Conservation (phyloP, 92 coral and sea anemone species). For the Actinostola sp. region DNA sequence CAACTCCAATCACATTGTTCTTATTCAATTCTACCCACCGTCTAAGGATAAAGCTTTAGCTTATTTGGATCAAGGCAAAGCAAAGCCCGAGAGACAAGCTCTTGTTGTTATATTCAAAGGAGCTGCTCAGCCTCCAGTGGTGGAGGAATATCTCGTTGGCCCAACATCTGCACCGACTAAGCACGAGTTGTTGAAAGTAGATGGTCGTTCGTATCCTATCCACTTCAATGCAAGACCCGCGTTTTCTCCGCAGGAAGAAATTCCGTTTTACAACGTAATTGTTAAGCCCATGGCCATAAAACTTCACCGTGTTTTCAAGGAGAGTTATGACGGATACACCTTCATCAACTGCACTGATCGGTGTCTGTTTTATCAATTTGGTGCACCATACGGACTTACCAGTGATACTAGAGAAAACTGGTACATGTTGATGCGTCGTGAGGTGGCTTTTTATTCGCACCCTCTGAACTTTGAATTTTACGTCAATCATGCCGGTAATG, state of each 20-base stretch:
- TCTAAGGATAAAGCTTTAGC: constrained; percentile 32
- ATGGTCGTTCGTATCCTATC: constrained; percentile 43
- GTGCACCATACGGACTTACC: constrained; percentile 56
- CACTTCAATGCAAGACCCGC: constrained; percentile 53
- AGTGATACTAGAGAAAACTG: constrained; percentile 50
- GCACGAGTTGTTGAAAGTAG: constrained; percentile 21
- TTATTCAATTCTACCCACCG: constrained; percentile 44
- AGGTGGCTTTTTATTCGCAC: constrained; percentile 21
- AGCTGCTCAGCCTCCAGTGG: constrained; percentile 44
- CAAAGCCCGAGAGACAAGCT: constrained; percentile 48
- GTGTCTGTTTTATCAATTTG: constrained; percentile 25
- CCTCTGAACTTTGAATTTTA: constrained; percentile 57
- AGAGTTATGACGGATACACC: constrained; percentile 58
- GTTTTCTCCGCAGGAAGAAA: neutral
- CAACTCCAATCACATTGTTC: constrained; percentile 48
- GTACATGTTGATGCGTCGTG: constrained; percentile 22
- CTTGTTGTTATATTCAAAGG: constrained; percentile 49
- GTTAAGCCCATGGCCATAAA: constrained; percentile 15
- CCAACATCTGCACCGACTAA: constrained; percentile 22
- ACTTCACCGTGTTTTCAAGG: constrained; percentile 29
- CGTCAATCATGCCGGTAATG: constrained; percentile 51
- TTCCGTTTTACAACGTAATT: neutral
- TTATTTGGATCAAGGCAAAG: constrained; percentile 30
- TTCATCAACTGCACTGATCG: constrained; percentile 45
- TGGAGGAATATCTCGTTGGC: constrained; percentile 55